These are phyloP conservation scores for Montipora capitata DNA, from an alignment of 92 coral and sea anemone species.

Conservation along the genomic window DNA sequence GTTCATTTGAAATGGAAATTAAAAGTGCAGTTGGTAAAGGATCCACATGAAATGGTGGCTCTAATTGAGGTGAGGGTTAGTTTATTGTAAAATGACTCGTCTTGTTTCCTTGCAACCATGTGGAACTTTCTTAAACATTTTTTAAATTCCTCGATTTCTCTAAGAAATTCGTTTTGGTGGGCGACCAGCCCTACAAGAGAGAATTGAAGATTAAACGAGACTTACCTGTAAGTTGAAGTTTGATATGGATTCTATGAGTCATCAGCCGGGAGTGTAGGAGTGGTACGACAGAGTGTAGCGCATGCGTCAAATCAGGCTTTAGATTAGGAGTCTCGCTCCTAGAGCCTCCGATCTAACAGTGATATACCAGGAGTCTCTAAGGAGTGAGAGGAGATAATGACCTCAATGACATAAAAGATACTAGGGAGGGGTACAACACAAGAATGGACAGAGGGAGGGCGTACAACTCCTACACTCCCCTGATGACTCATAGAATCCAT, in stretches of 20 bases:
- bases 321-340: neutral
- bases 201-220: neutral
- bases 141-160: too few species aligned
- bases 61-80: too few species aligned
- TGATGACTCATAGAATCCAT: neutral
- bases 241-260: neutral
- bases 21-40: too few species aligned
- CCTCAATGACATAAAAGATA: neutral
- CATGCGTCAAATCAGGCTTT: slow-evolving; percentile 3
- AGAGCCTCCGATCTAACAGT: too few species aligned
- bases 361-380: too few species aligned
- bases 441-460: neutral
- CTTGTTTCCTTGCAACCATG: too few species aligned
- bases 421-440: neutral
- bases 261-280: neutral
- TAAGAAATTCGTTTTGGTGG: too few species aligned
- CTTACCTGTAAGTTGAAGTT: neutral
- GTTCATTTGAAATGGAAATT: too few species aligned
- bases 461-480: slow-evolving; percentile 5
- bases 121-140: too few species aligned
- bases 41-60: too few species aligned
- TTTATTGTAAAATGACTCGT: too few species aligned
- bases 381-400: neutral
- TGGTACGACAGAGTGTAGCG: slow-evolving; percentile 1
- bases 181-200: neutral